Percentiles rank a stretch among this genome's conserved stretches.
phyloP scores from a whole-genome alignment of 1,140 invertebrate genomes.

The honey bee (Apis mellifera) region Amel_HAv3.1 CM009931.2:6829501-6830000 shows the following conservation, averaged over 20 bases:
- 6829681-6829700: neutral
- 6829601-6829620: slow-evolving; percentile 54
- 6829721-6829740: no score
- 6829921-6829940: slow-evolving; percentile 53
- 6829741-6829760: no score
- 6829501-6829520: slow-evolving; percentile 7
- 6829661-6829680: slow-evolving; percentile 59
- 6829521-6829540: slow-evolving; percentile 19
- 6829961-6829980: neutral
- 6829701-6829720: no score
- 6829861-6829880: slow-evolving; percentile 53
- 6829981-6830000: neutral
- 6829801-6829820: slow-evolving; percentile 32
- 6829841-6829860: slow-evolving; percentile 31
- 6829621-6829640: slow-evolving; percentile 63
- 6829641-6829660: slow-evolving; percentile 57
- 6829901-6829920: slow-evolving; percentile 61
- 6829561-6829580: slow-evolving; percentile 63
- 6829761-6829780: no score
- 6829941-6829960: slow-evolving; percentile 49
- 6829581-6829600: slow-evolving; percentile 62
- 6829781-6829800: slow-evolving; percentile 9
- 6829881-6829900: slow-evolving; percentile 52
- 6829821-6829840: slow-evolving; percentile 58
- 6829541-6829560: slow-evolving; percentile 22